A percentile compares a stretch with the other conserved stretches of the same genome.
phyloP scores from a whole-genome alignment of 2,113 vertebrate genomes.

The Chamaea fasciata region DNA sequence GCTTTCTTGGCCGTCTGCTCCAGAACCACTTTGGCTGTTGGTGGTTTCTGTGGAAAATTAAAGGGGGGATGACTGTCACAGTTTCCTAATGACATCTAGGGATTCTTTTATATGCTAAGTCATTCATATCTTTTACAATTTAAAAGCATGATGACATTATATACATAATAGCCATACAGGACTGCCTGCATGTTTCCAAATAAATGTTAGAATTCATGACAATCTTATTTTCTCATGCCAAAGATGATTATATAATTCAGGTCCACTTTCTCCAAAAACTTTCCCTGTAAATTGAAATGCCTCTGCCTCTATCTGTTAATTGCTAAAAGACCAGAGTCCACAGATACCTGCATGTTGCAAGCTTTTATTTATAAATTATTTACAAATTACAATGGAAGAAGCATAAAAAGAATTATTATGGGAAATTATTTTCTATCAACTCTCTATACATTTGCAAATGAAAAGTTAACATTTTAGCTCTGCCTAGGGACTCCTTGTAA shows the following conservation, averaged over 20 bases:
- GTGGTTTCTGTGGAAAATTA: constrained; percentile 33
- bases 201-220: neutral
- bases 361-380: neutral
- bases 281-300: neutral
- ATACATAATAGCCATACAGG: neutral
- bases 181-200: neutral
- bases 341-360: neutral
- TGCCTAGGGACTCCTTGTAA: neutral
- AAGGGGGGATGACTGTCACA: neutral
- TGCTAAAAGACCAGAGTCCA: neutral
- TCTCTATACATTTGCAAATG: neutral
- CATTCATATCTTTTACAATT: constrained; percentile 4
- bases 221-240: constrained; percentile 6
- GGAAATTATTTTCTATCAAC: neutral
- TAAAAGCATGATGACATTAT: constrained; percentile 14
- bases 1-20: neutral
- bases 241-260: neutral
- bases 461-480: neutral
- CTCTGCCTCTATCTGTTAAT: neutral
- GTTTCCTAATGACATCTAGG: constrained; percentile 13
- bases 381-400: neutral
- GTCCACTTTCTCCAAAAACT: neutral
- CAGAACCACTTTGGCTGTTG: neutral
- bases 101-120: constrained; percentile 21
- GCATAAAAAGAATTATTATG: neutral